A percentile compares a stretch with the other conserved stretches of the same genome.
Conservation (phyloP, 2,113 vertebrate genomes). For the Bubo blakistoni region DNA sequence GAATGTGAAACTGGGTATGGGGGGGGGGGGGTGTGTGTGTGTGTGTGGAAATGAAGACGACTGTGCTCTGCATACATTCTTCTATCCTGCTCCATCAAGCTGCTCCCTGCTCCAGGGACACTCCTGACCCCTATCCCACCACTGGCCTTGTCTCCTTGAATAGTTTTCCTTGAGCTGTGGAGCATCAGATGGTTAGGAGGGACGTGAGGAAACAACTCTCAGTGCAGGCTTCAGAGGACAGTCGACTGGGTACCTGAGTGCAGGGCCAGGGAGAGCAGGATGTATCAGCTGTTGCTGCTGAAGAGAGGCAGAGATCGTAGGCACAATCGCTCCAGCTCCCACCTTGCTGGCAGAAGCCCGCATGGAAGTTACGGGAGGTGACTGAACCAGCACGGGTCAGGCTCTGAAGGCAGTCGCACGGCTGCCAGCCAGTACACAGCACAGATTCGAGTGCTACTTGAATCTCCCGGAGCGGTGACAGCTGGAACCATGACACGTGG, state of each 20-base stretch:
- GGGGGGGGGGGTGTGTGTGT: background rate
- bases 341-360: background rate
- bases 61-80: background rate
- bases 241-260: background rate
- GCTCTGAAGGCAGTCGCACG: background rate
- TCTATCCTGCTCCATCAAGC: background rate
- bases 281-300: background rate
- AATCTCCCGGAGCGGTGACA: background rate
- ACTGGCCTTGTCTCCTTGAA: background rate
- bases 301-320: background rate
- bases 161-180: background rate
- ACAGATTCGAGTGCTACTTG: rapidly evolving
- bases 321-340: background rate
- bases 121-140: background rate
- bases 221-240: background rate
- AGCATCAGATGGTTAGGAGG: background rate
- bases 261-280: background rate
- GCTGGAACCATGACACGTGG: rapidly evolving
- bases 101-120: background rate
- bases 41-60: background rate
- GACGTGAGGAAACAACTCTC: background rate
- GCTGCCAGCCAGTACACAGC: background rate
- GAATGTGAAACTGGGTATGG: background rate
- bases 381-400: background rate
- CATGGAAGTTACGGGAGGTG: background rate